These are phyloP conservation scores for Lithobates pipiens DNA, from an alignment of 2,797 vertebrate genomes.

Conservation along the genomic window DNA sequence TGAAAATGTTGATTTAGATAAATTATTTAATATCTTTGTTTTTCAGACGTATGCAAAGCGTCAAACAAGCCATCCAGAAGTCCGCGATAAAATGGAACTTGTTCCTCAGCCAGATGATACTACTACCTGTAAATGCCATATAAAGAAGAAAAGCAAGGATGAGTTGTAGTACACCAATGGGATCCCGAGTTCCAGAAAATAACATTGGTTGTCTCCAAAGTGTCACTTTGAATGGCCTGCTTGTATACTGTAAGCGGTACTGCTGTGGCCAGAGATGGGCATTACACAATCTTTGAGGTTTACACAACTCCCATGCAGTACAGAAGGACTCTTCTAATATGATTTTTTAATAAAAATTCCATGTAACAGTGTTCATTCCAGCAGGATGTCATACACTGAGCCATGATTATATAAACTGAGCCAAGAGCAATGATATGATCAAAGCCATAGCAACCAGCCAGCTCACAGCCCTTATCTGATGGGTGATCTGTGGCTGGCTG, in stretches of 20 bases:
- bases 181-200: too few species aligned
- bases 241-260: background rate
- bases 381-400: too few species aligned
- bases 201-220: background rate
- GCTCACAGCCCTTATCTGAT: background rate
- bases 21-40: background rate
- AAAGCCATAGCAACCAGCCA: background rate
- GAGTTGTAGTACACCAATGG: slow-evolving; percentile 73
- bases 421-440: too few species aligned
- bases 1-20: background rate
- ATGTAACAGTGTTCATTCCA: too few species aligned
- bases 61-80: slow-evolving; percentile 77
- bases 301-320: background rate
- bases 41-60: slow-evolving; percentile 79
- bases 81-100: slow-evolving; percentile 81
- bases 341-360: too few species aligned
- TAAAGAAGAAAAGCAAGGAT: slow-evolving; percentile 71
- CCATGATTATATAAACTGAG: too few species aligned
- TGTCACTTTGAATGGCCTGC: background rate
- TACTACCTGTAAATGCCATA: slow-evolving; percentile 75
- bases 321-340: background rate
- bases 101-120: slow-evolving; percentile 80
- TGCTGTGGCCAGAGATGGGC: background rate
- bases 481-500: background rate
- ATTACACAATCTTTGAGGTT: background rate